Base-by-base conservation (phyloP, 2,888 invertebrate genomes). In the Apocheima hispidaria region DNA sequence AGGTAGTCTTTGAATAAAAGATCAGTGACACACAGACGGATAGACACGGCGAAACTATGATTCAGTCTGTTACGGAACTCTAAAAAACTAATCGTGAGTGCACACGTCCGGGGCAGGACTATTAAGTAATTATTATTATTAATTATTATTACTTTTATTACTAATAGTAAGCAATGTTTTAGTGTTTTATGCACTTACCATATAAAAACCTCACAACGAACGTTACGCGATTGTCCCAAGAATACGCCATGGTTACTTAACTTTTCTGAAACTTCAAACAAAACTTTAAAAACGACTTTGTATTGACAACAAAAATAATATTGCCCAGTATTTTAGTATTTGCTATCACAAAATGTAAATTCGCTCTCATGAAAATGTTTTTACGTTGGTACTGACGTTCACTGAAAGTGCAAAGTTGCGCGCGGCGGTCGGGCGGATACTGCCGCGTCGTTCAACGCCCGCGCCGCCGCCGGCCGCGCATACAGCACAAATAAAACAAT, bases 131-230 rank as follows among this genome's bases (percentile, higher is more conserved):
- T n/a, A n/a, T n/a, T n/a, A n/a, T n/a, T n/a, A n/a, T n/a, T n/a
- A n/a, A n/a, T n/a, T n/a, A n/a, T n/a, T n/a, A n/a, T n/a, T n/a
- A n/a, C n/a, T n/a, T n/a, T n/a, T n/a, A n/a, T n/a, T n/a, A n/a
- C n/a, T n/a, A n/a, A n/a, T n/a, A n/a, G n/a, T n/a, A n/a, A n/a
- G n/a, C n/a, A n/a, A n/a, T n/a, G n/a, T n/a, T n/a, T n/a, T n/a
- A n/a, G 9, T 40, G 20, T 5, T 18, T 1, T 20, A 9, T 12
- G 21, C 33, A 93, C 95, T 95, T 90, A 97, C 97, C 97, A 82
- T 97, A 97, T 77, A 97, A 94, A 88, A 96, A 96, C 84, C 95
- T 95, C 73, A 97, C 96, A 81, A 97, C 95, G 87, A 97, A 97
- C 81, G 94, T 95, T 69, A 97, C 96, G 83, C 97, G 94, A 88